These are phyloP conservation scores for Drosophila nigricruria DNA, from an alignment of 2,888 invertebrate genomes.

Conservation along the genomic window DNA sequence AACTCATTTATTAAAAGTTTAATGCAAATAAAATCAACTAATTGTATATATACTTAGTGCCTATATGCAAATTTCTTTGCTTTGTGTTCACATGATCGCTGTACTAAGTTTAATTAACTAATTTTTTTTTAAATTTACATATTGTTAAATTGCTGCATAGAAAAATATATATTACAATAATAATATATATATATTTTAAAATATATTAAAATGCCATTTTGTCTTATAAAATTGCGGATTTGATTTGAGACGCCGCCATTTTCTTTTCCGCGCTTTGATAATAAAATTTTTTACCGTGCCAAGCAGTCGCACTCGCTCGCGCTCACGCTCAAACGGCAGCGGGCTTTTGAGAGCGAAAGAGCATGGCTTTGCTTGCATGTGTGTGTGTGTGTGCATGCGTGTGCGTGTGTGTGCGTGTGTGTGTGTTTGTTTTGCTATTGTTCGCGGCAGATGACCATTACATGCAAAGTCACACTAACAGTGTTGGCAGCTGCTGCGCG, in stretches of 20 bases:
- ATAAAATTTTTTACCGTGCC: conserved; percentile 78
- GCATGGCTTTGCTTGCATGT: neutral
- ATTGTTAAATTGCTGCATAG: too few relatives aligned
- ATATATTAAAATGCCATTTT: conserved; percentile 17
- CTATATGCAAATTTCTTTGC: neutral
- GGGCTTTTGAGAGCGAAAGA: conserved; percentile 53
- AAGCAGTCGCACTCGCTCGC: conserved; percentile 36
- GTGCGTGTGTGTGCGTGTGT: conserved; percentile 23
- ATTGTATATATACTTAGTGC: too few relatives aligned
- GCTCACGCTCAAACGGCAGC: conserved; percentile 11
- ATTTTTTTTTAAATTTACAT: conserved; percentile 2
- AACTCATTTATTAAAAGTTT: neutral
- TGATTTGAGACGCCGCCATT: conserved; percentile 60
- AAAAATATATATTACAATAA: neutral
- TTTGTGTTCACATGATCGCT: neutral
- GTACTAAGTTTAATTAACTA: too few relatives aligned
- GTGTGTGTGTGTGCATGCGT: conserved; percentile 8
- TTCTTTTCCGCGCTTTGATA: conserved; percentile 64
- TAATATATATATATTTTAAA: neutral
- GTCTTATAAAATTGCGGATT: conserved; percentile 20
- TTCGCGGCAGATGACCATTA: conserved; percentile 67
- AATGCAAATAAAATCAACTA: neutral
- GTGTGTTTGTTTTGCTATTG: conserved; percentile 73
- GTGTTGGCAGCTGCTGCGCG: conserved; percentile 37
- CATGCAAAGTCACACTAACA: conserved; percentile 75